Evolutionary conservation across 1,140 invertebrate species (phyloP).

Genomic region (Holotrichia oblita): DNA sequence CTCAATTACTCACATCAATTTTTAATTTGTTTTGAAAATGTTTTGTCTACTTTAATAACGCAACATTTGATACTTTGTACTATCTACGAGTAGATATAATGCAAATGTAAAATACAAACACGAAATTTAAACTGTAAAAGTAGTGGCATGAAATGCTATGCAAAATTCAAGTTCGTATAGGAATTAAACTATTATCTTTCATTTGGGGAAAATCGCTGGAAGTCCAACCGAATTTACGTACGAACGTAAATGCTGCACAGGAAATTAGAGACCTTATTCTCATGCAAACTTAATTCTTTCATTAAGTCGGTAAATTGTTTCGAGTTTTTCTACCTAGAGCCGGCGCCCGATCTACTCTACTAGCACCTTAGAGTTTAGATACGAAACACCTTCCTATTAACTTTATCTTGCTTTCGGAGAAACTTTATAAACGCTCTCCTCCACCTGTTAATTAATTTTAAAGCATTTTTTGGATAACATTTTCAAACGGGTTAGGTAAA

Average conservation of each 20-base stretch:
- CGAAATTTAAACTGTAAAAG: too few relatives aligned
- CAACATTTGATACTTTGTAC: too few relatives aligned
- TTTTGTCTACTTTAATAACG: too few relatives aligned
- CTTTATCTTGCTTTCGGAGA: slow-evolving; percentile 3
- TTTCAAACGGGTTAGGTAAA: neutral
- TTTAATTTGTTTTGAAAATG: too few relatives aligned
- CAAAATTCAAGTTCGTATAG: neutral
- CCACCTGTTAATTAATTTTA: neutral
- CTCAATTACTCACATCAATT: too few relatives aligned
- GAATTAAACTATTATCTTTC: neutral
- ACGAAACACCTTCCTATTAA: neutral
- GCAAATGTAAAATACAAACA: too few relatives aligned
- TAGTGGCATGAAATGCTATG: too few relatives aligned
- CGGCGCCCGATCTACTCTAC: neutral
- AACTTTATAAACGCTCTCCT: neutral
- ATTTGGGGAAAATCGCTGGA: neutral
- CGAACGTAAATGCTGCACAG: neutral
- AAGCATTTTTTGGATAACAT: neutral
- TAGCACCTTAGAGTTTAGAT: slow-evolving; percentile 6
- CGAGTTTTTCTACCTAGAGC: neutral
- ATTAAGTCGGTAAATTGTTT: slow-evolving; percentile 14
- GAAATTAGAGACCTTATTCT: slow-evolving; percentile 9
- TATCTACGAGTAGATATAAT: too few relatives aligned
- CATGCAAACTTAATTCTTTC: slow-evolving; percentile 20
- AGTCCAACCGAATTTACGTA: neutral